A percentile compares a stretch with the other conserved stretches of the same genome.
These are phyloP conservation scores for Melospiza georgiana DNA, from an alignment of 2,113 vertebrate genomes.

Conservation along the genomic window DNA sequence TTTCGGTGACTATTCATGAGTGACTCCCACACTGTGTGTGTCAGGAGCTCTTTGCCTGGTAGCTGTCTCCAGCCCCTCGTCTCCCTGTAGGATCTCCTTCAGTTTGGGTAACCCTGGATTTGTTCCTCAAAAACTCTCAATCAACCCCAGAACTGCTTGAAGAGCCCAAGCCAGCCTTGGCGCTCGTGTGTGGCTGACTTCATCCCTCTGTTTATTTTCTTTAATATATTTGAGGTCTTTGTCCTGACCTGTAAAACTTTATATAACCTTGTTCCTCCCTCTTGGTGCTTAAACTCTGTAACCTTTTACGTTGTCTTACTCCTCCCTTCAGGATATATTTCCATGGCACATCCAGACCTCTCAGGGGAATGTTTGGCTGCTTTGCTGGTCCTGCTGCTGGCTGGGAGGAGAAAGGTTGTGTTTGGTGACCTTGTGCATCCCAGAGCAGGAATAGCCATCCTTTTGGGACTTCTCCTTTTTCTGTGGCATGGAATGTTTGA, in stretches of 20 bases:
- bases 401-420: neutral
- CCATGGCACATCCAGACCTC: neutral
- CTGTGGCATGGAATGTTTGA: neutral
- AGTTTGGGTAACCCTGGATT: neutral
- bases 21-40: neutral
- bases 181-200: neutral
- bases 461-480: neutral
- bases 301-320: neutral
- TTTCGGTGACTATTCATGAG: neutral
- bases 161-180: neutral
- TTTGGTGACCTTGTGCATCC: neutral
- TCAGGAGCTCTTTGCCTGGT: neutral
- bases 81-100: neutral
- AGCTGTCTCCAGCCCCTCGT: neutral
- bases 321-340: neutral
- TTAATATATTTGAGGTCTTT: neutral
- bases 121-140: neutral
- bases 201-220: constrained; percentile 7
- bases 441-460: neutral
- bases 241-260: constrained; percentile 31
- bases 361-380: neutral
- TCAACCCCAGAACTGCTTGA: neutral
- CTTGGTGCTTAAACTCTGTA: neutral
- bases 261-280: constrained; percentile 13
- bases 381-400: neutral